Evolutionary conservation across 2,888 invertebrate genomes (phyloP), one percentile per base, ranked within the genome.

Genomic region (Rhagonycha fulva): DNA sequence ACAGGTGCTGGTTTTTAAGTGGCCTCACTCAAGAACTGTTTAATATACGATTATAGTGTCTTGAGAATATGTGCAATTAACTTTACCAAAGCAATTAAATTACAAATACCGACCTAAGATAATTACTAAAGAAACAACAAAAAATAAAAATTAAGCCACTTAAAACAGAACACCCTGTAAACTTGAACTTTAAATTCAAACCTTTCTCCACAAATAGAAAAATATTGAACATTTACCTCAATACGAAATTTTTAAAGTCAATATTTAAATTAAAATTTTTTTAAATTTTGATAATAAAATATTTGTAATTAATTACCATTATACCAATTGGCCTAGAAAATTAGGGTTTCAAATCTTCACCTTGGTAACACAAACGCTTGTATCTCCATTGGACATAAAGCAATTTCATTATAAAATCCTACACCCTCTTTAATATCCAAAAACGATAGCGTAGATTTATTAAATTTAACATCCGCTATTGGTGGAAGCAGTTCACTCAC

Each of bases 341-440:
- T 26, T n/a, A 66, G 24, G 11, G 23, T 26, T 66, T 66, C 3
- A 9, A 24, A 26, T 66, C 30, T 74, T 74, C 75, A 83, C 75
- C 83, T 82, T 68, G 81, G 80, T 47, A 87, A 80, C 75, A 91
- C 89, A 61, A 90, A 90, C 0, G 91, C 90, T 75, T 90, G 87
- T 67, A 91, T 86, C 80, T 91, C 90, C 91, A 91, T 91, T 23
- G 91, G 91, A 82, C 92, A 92, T 2, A 91, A 85, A 0, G 87
- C 68, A 75, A 87, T 82, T 74, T 84, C 82, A 71, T 83, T 83
- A 74, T 84, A 84, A 24, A 83, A 79, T 76, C 87, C 84, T n/a
- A 88, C 79, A 74, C 85, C 84, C 68, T 86, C 69, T 88, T 87
- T 86, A 23, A 89, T 79, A 47, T 84, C 85, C 12, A 88, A 85